Percentiles rank a stretch among this genome's conserved stretches.
phyloP scores from a whole-genome alignment of 2,888 invertebrate genomes.

The Slavum lentiscoides region DNA sequence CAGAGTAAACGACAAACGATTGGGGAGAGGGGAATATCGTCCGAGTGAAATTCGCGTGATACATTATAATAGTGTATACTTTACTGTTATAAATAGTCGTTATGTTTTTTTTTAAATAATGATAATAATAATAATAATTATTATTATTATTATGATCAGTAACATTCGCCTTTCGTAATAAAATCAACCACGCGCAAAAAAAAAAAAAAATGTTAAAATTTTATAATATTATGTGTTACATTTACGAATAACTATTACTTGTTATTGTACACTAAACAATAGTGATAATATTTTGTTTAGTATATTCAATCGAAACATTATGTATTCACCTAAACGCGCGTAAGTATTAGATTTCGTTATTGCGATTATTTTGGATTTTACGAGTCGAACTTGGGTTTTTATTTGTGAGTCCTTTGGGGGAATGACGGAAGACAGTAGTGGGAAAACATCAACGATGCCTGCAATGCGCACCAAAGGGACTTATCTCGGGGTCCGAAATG shows the following conservation, averaged over 20 bases:
- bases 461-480: conserved; percentile 48
- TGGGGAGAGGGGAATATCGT: conserved; percentile 1
- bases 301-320: background rate
- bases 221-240: background rate
- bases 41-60: background rate
- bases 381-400: conserved; percentile 16
- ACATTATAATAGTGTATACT: conserved; percentile 1
- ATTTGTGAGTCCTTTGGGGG: conserved; percentile 26
- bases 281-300: background rate
- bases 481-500: conserved; percentile 42
- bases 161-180: too few species aligned
- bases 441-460: conserved; percentile 33
- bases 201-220: too few species aligned
- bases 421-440: background rate
- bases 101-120: background rate
- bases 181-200: too few species aligned
- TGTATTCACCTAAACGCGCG: too few species aligned
- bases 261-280: background rate
- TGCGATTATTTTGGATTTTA: conserved; percentile 12
- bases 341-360: background rate
- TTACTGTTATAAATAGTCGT: conserved; percentile 9
- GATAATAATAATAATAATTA: too few species aligned
- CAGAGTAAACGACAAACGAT: conserved; percentile 25
- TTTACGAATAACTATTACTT: background rate
- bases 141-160: too few species aligned